Base-by-base conservation (phyloP, 2,797 vertebrate genomes). In the Mus minutoides region DNA sequence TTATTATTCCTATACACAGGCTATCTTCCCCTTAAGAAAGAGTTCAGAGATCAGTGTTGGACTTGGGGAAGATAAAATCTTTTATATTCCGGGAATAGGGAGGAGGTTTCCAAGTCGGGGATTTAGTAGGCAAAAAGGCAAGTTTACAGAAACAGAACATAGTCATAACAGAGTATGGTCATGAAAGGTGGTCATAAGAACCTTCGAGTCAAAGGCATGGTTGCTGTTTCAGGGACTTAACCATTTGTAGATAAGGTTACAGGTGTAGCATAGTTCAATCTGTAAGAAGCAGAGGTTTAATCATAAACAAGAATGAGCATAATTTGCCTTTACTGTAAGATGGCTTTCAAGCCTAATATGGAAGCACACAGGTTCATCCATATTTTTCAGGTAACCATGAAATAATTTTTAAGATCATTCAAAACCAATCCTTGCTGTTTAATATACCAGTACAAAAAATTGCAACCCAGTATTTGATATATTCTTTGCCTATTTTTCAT, bases 401-500 rank as follows among this genome's bases (percentile, higher is more conserved):
- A 76, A 17, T 2, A 31, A 79, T 90, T 95, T 31, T 87, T 92
- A 29, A 90, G 34, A 87, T 12, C 4, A 40, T 37, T n/a, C 14
- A 62, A 83, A 79, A 92, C 73, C 19, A 11, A 52, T 92, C 67
- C 34, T 37, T 84, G 54, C 0, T 52, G 67, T 82, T 95, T 96
- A 90, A 56, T 4, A 43, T 85, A 75, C 37, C 89, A 76, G 5
- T 73, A 69, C 43, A 95, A 14, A 10, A 75, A 90, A 71, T 89
- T 90, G 85, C 77, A 85, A 34, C 62, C 94, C 64, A 75, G 43
- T 85, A 58, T 46, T 76, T 77, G 54, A 67, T 13, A 14, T 60
- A 71, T 60, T 40, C n/a, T 79, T 85, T 88, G 49, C 64, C 49
- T 0, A 0, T 85, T 97, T 97, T 95, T 69, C 22, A 78, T 92